Conservation (phyloP, 2,797 vertebrate species). For the Poeciliopsis turneri region DNA sequence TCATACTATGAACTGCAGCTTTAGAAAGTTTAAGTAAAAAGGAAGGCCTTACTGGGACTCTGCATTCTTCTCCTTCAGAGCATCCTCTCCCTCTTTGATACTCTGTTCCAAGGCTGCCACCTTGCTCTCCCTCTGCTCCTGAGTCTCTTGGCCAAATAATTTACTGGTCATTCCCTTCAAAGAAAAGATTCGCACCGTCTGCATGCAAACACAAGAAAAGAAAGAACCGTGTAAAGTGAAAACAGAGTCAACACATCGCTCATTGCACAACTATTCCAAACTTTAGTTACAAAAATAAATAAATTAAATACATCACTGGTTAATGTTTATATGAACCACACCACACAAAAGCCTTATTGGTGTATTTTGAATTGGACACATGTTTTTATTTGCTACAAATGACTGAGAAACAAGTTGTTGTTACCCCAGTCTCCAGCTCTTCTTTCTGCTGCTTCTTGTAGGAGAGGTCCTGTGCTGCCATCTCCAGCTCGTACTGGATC, state of each 20-base stretch:
- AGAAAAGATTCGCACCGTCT: conserved; percentile 95
- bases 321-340: neutral
- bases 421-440: conserved; percentile 92
- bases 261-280: conserved; percentile 1
- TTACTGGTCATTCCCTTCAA: conserved; percentile 98
- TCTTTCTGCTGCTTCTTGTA: conserved; percentile 96
- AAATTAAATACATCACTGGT: neutral
- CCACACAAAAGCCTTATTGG: neutral
- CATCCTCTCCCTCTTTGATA: conserved; percentile 91
- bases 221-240: neutral
- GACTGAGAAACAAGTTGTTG: conserved; percentile 19
- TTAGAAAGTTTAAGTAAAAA: neutral
- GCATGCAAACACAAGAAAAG: conserved; percentile 23
- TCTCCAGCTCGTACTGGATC: conserved; percentile 95
- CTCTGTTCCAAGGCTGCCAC: conserved; percentile 90
- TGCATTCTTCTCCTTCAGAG: conserved; percentile 85
- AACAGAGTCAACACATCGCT: neutral
- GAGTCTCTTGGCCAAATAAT: conserved; percentile 95
- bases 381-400: neutral
- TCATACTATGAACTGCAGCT: neutral
- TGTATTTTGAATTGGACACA: neutral
- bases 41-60: conserved; percentile 79
- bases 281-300: neutral
- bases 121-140: conserved; percentile 93
- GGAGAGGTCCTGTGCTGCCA: conserved; percentile 87